A percentile compares a stretch with the other conserved stretches of the same genome.
Conservation (phyloP, 2,113 vertebrate genomes). For the Archilochus colubris region DNA sequence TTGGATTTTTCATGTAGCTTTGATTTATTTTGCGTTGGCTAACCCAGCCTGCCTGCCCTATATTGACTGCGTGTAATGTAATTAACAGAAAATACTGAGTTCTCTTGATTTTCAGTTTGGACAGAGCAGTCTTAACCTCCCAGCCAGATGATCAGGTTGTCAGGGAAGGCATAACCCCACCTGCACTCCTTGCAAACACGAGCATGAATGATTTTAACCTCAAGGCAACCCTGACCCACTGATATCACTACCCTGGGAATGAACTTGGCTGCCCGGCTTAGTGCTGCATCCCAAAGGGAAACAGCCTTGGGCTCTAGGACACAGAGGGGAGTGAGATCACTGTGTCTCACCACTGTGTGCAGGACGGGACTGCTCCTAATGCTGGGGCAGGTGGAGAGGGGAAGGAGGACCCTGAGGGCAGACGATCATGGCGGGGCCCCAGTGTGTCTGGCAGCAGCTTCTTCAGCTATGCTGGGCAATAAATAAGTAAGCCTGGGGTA, state of each 20-base stretch:
- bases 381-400: neutral
- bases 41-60: constrained; percentile 12
- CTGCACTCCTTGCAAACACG: neutral
- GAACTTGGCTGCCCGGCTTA: neutral
- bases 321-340: neutral
- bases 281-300: neutral
- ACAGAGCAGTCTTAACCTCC: constrained; percentile 4
- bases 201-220: constrained; percentile 21
- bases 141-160: neutral
- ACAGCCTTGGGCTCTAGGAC: neutral
- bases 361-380: neutral
- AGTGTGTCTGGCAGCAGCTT: neutral
- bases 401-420: neutral
- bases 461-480: neutral
- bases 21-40: constrained; percentile 64
- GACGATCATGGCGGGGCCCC: neutral
- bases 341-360: accelerated
- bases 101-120: constrained; percentile 44
- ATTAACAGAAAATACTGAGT: constrained; percentile 45
- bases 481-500: neutral
- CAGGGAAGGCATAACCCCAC: neutral
- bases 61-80: neutral
- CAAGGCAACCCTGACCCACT: neutral
- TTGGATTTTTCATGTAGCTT: constrained; percentile 50
- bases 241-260: constrained; percentile 8